phyloP scores from a whole-genome alignment of 2,797 vertebrate species.

The Pelobates cultripes region DNA sequence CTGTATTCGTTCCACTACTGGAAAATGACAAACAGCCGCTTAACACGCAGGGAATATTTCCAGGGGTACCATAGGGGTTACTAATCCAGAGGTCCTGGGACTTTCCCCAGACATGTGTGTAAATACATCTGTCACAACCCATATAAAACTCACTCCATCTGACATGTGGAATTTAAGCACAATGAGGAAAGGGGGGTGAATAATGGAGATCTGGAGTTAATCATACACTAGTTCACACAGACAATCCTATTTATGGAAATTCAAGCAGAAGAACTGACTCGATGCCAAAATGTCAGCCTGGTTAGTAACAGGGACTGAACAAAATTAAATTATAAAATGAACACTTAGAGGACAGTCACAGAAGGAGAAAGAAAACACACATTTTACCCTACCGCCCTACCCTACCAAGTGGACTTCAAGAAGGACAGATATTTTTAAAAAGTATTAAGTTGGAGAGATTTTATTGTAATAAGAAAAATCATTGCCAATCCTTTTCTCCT shows the following conservation, averaged over 20 bases:
- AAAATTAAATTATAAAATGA: not conserved
- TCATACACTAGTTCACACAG: not conserved
- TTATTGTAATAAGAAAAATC: no score
- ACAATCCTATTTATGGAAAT: conserved; percentile 9
- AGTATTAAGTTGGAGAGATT: no score
- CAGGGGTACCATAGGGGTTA: no score
- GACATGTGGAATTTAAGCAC: not conserved
- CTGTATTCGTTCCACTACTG: no score
- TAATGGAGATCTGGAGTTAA: conserved; percentile 24
- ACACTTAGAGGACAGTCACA: not conserved
- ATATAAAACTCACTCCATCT: not conserved
- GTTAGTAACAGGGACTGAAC: not conserved
- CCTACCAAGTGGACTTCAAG: no score
- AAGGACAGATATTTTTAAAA: no score
- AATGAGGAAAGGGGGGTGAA: not conserved
- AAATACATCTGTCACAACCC: conserved; percentile 18
- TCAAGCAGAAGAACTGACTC: not conserved
- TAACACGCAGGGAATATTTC: no score
- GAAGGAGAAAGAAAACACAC: no score
- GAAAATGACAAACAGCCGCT: no score
- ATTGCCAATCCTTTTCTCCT: no score
- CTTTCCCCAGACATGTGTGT: conserved; percentile 37
- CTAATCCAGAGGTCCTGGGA: not conserved
- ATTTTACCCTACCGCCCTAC: no score
- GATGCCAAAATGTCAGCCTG: not conserved